Percentiles rank a stretch among this genome's conserved stretches.
These are phyloP conservation scores for Enteromius unitaeniatus DNA, from an alignment of 2,797 vertebrate species.

Conservation along the genomic window DNA sequence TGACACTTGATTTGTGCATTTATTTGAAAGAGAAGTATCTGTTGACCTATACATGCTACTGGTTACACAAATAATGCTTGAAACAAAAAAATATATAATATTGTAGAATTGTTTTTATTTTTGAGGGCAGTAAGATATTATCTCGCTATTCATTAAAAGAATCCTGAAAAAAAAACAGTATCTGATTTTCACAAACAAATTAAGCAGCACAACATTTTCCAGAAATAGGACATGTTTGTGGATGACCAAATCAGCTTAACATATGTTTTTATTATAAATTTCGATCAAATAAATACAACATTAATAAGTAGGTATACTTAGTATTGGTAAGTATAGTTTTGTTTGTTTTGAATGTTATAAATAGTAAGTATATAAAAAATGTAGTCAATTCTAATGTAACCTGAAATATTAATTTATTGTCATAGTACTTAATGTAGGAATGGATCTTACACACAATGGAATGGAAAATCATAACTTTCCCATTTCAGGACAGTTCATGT, in stretches of 20 bases:
- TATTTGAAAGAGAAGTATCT: neutral
- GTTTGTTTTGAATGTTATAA: neutral
- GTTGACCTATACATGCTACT: no score
- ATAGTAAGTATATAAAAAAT: neutral
- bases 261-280: neutral
- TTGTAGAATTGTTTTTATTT: no score
- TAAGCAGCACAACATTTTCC: neutral
- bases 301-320: neutral
- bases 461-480: neutral
- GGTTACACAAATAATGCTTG: neutral
- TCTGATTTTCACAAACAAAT: neutral
- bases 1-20: neutral
- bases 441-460: neutral
- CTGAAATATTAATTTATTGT: neutral
- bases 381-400: neutral
- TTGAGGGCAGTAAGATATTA: neutral
- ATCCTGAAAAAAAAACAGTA: neutral
- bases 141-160: neutral
- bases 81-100: neutral
- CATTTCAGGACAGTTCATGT: constrained; percentile 7
- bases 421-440: neutral
- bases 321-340: no score
- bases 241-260: neutral
- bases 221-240: neutral
- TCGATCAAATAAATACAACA: neutral